Evolutionary conservation across 2,113 vertebrate species (phyloP).

Genomic region (Xenus cinereus): DNA sequence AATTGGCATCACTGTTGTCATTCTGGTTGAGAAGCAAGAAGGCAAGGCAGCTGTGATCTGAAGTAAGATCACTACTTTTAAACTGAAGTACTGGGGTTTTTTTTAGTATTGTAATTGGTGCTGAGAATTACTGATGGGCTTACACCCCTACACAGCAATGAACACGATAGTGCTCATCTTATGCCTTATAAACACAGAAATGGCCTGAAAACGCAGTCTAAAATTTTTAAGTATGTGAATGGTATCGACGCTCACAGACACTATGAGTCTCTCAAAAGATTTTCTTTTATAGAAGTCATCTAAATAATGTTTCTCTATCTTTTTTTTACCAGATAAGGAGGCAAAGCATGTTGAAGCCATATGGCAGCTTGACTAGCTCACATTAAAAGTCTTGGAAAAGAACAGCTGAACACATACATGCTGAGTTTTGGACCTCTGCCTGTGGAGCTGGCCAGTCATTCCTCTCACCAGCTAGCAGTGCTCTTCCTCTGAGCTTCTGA

Average conservation of each 20-base stretch:
- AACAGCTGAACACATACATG: not conserved
- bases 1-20: not conserved
- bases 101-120: not conserved
- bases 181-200: not conserved
- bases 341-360: not conserved
- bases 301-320: not conserved
- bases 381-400: not conserved
- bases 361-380: not conserved
- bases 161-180: not conserved
- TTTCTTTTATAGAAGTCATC: not conserved
- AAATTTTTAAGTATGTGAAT: not conserved
- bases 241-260: not conserved
- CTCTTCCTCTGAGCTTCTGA: not conserved
- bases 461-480: not conserved
- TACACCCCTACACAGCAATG: not conserved
- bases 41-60: not conserved
- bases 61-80: not conserved
- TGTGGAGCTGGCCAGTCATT: not conserved
- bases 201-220: not conserved
- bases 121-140: not conserved
- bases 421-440: not conserved
- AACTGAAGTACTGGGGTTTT: not conserved
- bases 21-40: not conserved
- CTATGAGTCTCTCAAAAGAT: not conserved
- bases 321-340: not conserved